These are phyloP conservation scores for Tetranychus cinnabarinus DNA, from an alignment of 1,140 invertebrate genomes.

Conservation along the genomic window DNA sequence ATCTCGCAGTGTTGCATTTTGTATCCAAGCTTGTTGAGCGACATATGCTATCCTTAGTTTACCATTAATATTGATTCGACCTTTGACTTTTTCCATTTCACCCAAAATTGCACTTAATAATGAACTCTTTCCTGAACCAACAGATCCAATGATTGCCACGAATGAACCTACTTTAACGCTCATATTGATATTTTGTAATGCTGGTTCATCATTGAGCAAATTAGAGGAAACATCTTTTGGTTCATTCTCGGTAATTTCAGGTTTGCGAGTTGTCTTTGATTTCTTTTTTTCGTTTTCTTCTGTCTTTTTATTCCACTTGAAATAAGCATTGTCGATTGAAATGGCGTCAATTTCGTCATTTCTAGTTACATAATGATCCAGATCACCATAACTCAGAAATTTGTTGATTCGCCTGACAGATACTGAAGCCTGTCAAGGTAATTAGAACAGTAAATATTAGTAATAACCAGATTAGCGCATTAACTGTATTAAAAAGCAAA, in stretches of 20 bases:
- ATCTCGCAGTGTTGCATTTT: conserved; percentile 25
- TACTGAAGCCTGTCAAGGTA: conserved; percentile 10
- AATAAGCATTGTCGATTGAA: conserved; percentile 12
- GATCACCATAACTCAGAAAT: conserved; percentile 19
- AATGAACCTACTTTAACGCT: conserved; percentile 15
- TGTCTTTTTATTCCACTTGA: conserved; percentile 10
- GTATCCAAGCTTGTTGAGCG: conserved; percentile 34
- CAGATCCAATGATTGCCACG: neutral
- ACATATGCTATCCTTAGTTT: conserved; percentile 22
- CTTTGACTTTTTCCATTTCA: neutral
- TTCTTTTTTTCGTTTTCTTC: neutral
- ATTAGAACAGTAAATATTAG: no score
- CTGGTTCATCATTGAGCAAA: neutral
- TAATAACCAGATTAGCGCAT: no score
- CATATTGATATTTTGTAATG: conserved; percentile 14
- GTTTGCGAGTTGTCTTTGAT: no score
- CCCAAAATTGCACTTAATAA: neutral
- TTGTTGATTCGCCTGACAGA: conserved; percentile 21
- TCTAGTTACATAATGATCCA: conserved; percentile 17
- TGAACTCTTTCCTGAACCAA: neutral
- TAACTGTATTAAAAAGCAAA: no score
- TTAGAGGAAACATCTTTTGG: neutral
- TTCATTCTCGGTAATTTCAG: neutral
- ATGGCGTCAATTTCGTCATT: conserved; percentile 13
- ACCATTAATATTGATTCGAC: conserved; percentile 15